A percentile compares a stretch with the other conserved stretches of the same genome.
Evolutionary conservation across 2,113 vertebrate species (phyloP).

Genomic region (Gadus macrocephalus): DNA sequence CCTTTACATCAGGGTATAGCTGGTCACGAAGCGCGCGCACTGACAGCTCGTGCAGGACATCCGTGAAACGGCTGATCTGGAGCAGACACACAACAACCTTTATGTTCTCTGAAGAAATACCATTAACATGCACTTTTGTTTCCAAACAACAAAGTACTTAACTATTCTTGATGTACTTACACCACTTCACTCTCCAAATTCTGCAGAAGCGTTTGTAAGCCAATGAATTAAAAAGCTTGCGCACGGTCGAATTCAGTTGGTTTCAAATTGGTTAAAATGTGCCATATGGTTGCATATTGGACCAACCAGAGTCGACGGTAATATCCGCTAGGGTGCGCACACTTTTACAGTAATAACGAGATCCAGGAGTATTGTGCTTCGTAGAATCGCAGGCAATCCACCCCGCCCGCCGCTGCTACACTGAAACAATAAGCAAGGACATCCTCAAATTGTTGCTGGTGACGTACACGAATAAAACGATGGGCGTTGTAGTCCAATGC

Average conservation of each 20-base stretch:
- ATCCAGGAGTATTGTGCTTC: not conserved
- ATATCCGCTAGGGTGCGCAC: not conserved
- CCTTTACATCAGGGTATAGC: too few relatives aligned
- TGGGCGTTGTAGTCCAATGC: constrained; percentile 50
- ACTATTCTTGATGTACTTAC: too few relatives aligned
- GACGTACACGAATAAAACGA: rapidly evolving
- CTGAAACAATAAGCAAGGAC: rapidly evolving
- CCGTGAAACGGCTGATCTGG: too few relatives aligned
- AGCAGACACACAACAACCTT: not conserved
- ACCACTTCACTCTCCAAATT: too few relatives aligned
- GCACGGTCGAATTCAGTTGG: not conserved
- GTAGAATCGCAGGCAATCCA: rapidly evolving
- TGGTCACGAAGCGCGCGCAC: too few relatives aligned
- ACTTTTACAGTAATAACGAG: not conserved
- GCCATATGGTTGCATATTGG: constrained; percentile 26
- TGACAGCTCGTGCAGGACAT: too few relatives aligned
- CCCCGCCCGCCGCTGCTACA: constrained; percentile 8
- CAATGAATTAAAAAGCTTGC: too few relatives aligned
- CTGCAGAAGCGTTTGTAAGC: too few relatives aligned
- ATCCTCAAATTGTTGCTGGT: rapidly evolving
- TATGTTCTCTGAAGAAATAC: constrained; percentile 4
- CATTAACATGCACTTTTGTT: too few relatives aligned
- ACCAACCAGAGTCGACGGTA: constrained; percentile 43
- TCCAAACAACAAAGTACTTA: too few relatives aligned
- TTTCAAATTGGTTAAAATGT: constrained; percentile 44